Base-by-base conservation (phyloP, 2,113 vertebrate genomes). In the Athene noctua region DNA sequence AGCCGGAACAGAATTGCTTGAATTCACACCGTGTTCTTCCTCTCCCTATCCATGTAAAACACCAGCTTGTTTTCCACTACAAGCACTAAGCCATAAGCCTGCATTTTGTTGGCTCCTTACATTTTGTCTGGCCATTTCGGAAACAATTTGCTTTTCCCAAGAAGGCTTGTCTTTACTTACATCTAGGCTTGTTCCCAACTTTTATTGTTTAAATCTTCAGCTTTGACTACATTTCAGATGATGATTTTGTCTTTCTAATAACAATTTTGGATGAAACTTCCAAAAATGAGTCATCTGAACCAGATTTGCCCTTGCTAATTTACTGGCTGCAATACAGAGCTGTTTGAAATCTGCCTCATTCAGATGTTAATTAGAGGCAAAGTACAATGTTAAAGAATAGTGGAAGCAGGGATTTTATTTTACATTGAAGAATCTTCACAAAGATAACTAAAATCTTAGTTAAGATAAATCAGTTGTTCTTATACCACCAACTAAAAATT, bases 281-380 rank as follows among this genome's bases (percentile, higher is more conserved):
- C 66, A 32, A 16, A 92, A 87, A 54, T 95, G 66, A 92, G 78
- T 92, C 86, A 96, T 86, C 62, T 94, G 77, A 94, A 93, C 29
- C 62, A 80, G 27, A 90, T 73, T 90, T 92, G 36, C 70, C 92
- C 46, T 96, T 77, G 27, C 36, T 93, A 80, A 93, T 93, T 90
- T 88, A 68, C 62, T 93, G 91, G 73, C 87, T 85, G 73, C 26
- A 84, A 21, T 47, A 79, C 80, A 61, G 89, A 85, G 16, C 32
- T 87, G 22, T 68, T 67, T 96, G 8, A 89, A 92, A 85, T 85
- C 40, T 81, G 36, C 38, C 59, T 74, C 68, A 90, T 82, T 82
- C 81, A 88, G 46, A 57, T n/a, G 5, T 72, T 80, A 94, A 71
- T 59, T 70, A 74, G 68, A 81, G 47, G 23, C 16, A 25, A 89